phyloP scores from a whole-genome alignment of 2,888 invertebrate species.

The Dasypolia templi region DNA sequence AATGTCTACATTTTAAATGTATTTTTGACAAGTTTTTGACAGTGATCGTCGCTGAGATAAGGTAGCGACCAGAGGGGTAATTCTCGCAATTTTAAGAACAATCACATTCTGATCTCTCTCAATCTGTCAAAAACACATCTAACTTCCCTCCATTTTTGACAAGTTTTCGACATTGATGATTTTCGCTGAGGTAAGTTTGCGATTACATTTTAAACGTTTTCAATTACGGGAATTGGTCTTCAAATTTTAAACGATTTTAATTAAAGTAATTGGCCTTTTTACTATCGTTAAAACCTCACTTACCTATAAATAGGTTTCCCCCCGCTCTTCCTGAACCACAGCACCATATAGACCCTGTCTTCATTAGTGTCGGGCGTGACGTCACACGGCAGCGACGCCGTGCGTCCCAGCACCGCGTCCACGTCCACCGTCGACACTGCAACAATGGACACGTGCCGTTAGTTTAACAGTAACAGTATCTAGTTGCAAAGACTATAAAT shows the following conservation, averaged over 20 bases:
- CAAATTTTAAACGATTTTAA: neutral
- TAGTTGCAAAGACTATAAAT: neutral
- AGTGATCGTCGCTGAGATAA: no score
- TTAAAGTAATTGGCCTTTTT: neutral
- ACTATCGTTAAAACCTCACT: slow-evolving; percentile 9
- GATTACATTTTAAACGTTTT: neutral
- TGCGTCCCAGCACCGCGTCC: slow-evolving; percentile 95
- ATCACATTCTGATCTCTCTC: neutral
- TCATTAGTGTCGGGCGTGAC: slow-evolving; percentile 95
- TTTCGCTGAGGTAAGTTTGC: neutral
- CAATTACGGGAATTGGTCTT: neutral
- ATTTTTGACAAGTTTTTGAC: no score
- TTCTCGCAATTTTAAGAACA: neutral
- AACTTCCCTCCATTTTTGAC: neutral
- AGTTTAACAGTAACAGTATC: slow-evolving; percentile 13
- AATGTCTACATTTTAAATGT: no score
- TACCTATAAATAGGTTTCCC: slow-evolving; percentile 97
- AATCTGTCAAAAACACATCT: neutral
- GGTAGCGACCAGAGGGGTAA: no score
- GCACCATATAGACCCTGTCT: slow-evolving; percentile 97
- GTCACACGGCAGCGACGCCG: slow-evolving; percentile 96
- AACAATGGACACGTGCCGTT: slow-evolving; percentile 68
- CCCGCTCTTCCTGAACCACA: slow-evolving; percentile 97
- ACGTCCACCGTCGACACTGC: slow-evolving; percentile 91
- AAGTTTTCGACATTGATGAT: neutral